Percentiles rank a stretch among this genome's conserved stretches.
phyloP scores from a whole-genome alignment of 2,888 invertebrate genomes.

The Smittia sp. region DNA sequence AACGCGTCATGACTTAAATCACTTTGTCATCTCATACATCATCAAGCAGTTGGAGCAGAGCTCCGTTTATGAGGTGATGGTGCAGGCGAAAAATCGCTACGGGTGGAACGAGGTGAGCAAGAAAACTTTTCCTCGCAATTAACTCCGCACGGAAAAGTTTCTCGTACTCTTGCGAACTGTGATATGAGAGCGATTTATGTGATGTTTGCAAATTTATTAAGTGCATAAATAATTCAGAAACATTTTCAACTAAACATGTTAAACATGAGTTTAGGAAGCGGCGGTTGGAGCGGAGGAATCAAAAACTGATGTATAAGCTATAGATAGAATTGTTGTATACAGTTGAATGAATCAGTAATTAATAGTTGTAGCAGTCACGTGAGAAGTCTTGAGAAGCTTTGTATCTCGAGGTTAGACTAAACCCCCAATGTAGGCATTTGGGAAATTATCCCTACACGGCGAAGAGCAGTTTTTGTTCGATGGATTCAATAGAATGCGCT shows the following conservation, averaged over 20 bases:
- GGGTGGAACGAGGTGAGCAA: slow-evolving; percentile 66
- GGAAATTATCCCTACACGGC: too few relatives aligned
- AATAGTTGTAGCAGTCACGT: background rate
- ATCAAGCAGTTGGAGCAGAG: slow-evolving; percentile 63
- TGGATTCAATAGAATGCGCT: too few relatives aligned
- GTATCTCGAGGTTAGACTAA: too few relatives aligned
- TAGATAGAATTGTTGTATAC: too few relatives aligned
- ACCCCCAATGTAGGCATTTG: too few relatives aligned
- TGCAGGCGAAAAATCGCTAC: slow-evolving; percentile 71
- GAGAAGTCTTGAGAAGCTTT: background rate
- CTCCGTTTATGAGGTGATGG: slow-evolving; percentile 69
- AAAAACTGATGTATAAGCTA: too few relatives aligned
- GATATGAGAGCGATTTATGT: slow-evolving; percentile 37
- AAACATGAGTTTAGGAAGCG: background rate
- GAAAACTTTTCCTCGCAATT: slow-evolving; percentile 9
- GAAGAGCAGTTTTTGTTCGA: too few relatives aligned
- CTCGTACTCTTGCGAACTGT: background rate
- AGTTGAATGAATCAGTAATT: background rate
- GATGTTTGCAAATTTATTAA: slow-evolving; percentile 31
- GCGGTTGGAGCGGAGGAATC: too few relatives aligned
- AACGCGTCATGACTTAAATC: slow-evolving; percentile 49
- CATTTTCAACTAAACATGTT: slow-evolving; percentile 4
- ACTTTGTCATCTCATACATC: slow-evolving; percentile 62
- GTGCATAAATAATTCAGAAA: slow-evolving; percentile 38
- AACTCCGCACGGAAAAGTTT: slow-evolving; percentile 26